phyloP scores from a whole-genome alignment of 2,797 vertebrate species.

The Synanceia verrucosa region DNA sequence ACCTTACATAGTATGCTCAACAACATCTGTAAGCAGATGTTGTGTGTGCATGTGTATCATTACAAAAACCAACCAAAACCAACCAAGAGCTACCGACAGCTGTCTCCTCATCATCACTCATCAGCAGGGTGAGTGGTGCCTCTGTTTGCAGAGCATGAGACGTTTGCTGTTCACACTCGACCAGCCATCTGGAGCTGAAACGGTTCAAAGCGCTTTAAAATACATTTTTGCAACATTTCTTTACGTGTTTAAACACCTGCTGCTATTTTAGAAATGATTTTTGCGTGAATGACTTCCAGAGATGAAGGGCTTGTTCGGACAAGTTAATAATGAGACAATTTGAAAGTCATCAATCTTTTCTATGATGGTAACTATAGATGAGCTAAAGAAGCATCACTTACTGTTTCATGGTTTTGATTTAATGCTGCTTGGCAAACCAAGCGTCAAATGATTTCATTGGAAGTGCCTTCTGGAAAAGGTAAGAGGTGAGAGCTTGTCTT shows the following conservation, averaged over 20 bases:
- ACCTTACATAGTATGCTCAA: neutral
- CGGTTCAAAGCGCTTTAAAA: neutral
- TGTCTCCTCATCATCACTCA: neutral
- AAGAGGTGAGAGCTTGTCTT: neutral
- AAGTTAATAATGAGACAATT: neutral
- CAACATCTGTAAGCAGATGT: neutral
- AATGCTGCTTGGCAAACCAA: neutral
- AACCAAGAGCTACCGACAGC: slow-evolving; percentile 2
- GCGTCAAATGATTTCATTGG: neutral
- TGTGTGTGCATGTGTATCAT: neutral
- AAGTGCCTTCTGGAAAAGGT: neutral
- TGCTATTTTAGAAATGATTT: neutral
- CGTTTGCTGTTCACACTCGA: slow-evolving; percentile 5
- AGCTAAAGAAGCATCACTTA: neutral
- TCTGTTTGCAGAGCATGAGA: slow-evolving; percentile 13
- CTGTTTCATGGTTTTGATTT: neutral
- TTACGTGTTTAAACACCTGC: slow-evolving; percentile 22
- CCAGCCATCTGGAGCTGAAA: neutral
- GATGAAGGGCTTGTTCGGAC: neutral
- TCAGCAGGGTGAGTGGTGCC: neutral
- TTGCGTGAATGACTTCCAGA: neutral
- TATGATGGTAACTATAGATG: neutral
- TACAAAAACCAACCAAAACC: slow-evolving; percentile 23
- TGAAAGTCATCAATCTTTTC: neutral
- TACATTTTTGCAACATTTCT: neutral